Conservation (phyloP, 1,140 invertebrate genomes). For the Drepana arcuata region DNA sequence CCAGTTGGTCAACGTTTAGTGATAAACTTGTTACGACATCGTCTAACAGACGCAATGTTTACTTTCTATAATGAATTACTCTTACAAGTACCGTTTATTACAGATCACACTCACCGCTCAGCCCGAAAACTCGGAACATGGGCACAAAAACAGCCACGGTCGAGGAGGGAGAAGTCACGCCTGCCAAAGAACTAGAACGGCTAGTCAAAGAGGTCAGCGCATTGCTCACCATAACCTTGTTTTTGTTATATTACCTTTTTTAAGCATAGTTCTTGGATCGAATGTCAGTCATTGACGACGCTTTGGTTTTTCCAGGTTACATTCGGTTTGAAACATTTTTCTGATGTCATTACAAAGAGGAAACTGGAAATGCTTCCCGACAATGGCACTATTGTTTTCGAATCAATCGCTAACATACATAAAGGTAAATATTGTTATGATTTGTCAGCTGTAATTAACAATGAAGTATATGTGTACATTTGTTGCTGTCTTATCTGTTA, state of each 20-base stretch:
- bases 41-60: no score
- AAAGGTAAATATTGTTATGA: constrained; percentile 65
- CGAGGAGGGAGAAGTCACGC: constrained; percentile 72
- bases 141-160: constrained; percentile 52
- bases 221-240: no score
- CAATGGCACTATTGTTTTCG: constrained; percentile 92
- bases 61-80: no score
- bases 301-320: constrained; percentile 74
- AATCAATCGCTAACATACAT: constrained; percentile 92
- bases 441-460: constrained; percentile 9
- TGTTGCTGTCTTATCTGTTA: no score
- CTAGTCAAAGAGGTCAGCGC: constrained; percentile 78
- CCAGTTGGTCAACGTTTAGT: no score
- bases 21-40: no score
- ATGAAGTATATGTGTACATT: no score
- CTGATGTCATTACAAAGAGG: constrained; percentile 92
- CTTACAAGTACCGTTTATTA: constrained; percentile 19
- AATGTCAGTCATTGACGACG: background rate
- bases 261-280: background rate
- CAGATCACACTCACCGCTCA: constrained; percentile 75
- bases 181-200: constrained; percentile 74
- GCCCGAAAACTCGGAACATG: constrained; percentile 72
- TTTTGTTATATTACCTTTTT: constrained; percentile 2
- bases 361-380: constrained; percentile 93
- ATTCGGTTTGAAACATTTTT: constrained; percentile 87